These are phyloP conservation scores for Pavo muticus DNA, from an alignment of 2,113 vertebrate genomes.

Conservation along the genomic window DNA sequence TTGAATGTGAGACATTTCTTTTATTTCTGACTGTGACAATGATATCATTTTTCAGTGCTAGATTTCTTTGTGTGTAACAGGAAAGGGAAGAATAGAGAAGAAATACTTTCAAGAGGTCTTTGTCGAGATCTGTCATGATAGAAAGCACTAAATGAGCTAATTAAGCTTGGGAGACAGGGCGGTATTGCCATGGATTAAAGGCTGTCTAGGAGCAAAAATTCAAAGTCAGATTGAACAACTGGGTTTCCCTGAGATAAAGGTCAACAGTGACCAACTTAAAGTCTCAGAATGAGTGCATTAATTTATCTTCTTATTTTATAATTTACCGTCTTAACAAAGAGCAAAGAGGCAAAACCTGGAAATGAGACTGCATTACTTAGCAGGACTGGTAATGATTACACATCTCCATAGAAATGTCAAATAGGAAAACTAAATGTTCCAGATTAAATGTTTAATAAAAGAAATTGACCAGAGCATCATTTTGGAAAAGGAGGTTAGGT, in stretches of 20 bases:
- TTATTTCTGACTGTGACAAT: background rate
- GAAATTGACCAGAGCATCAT: background rate
- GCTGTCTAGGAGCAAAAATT: background rate
- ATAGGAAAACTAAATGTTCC: background rate
- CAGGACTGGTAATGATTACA: background rate
- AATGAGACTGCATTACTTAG: background rate
- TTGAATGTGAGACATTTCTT: background rate
- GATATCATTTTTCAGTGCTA: background rate
- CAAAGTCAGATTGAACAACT: background rate
- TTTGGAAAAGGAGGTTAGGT: background rate
- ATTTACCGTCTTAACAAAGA: background rate
- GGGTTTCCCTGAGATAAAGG: background rate
- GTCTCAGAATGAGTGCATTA: background rate
- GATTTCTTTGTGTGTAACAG: background rate
- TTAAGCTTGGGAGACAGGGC: background rate
- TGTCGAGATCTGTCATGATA: background rate
- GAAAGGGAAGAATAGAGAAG: background rate
- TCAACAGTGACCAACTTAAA: accelerated
- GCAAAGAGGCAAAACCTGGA: background rate
- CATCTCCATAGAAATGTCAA: background rate
- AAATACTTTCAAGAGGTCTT: background rate
- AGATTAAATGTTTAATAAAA: background rate
- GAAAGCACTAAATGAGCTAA: background rate
- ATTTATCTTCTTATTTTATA: background rate
- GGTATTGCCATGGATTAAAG: background rate